phyloP scores from a whole-genome alignment of 2,888 invertebrate genomes.

The Dromius quadrimaculatus region DNA sequence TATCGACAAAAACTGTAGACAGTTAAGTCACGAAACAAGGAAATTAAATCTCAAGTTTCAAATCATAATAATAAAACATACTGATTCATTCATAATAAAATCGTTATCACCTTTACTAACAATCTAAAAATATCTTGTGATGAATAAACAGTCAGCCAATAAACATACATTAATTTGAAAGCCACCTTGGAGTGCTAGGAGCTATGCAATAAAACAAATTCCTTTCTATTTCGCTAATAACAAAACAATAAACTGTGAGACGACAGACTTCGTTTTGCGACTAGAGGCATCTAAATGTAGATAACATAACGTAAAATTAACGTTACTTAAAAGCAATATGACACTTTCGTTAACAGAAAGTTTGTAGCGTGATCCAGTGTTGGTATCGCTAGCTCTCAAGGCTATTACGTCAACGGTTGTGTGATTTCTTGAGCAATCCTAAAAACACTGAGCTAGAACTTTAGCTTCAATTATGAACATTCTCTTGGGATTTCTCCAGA shows the following conservation, averaged over 20 bases:
- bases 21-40: too few species aligned
- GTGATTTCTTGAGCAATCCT: constrained; percentile 8
- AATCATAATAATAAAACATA: too few species aligned
- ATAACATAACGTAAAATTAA: constrained; percentile 21
- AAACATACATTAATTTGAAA: not conserved
- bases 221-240: not conserved
- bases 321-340: not conserved
- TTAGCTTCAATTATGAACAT: too few species aligned
- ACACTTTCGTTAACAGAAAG: constrained; percentile 43
- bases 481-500: too few species aligned
- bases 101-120: not conserved
- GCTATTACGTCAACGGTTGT: constrained; percentile 32
- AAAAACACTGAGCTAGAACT: too few species aligned
- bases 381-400: constrained; percentile 39
- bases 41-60: too few species aligned
- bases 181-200: not conserved
- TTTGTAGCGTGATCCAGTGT: constrained; percentile 28
- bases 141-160: not conserved
- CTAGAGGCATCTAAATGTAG: constrained; percentile 14
- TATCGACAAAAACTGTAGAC: too few species aligned
- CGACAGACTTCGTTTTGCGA: constrained; percentile 7
- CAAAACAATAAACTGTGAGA: not conserved
- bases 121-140: constrained; percentile 4
- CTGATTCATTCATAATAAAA: not conserved
- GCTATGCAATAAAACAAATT: not conserved